Evolutionary conservation across 2,888 invertebrate genomes (phyloP), one percentile per base, ranked within the genome.

Genomic region (Trichogramma dendrolimi): DNA sequence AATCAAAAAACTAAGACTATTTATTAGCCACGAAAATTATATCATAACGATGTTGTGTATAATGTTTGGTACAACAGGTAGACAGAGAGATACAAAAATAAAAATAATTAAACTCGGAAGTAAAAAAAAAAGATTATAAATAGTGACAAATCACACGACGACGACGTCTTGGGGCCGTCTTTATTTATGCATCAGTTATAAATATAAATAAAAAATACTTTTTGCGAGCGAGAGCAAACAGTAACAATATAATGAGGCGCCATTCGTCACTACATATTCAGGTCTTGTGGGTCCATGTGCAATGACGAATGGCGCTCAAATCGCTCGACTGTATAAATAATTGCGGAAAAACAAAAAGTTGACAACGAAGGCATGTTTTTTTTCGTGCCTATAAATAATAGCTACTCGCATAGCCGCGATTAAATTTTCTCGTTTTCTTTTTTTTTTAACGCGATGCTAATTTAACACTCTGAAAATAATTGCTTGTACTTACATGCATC

Each of bases 401-500:
- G 27, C 27, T 27, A 27, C 27, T 27, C 27, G 27, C 27, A 27
- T 27, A 27, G 27, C 27, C 27, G 27, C 27, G 27, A 27, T 27
- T 27, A 27, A 27, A 27, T 27, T 2, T 27, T 27, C 27, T 27
- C 27, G 27, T 27, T 2, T 2, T 27, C 27, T 27, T 27, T 27
- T 27, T 27, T 2, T 27, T 27, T 27, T 2, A 27, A 27, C 27
- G 27, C 27, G 27, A 27, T 27, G 27, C 27, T 27, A 27, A 27
- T 27, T 27, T 27, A 27, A 27, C 27, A 27, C 27, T 27, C 27
- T 27, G 2, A 27, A 27, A 27, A 27, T 27, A 27, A 27, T 27
- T 27, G 27, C 27, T 2, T 41, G 39, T 75, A 79, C 79, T 79
- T 70, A 79, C 79, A 78, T 69, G 77, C 77, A 69, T 71, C 72